These are phyloP conservation scores for Trachelus stipa DNA, from an alignment of 2,888 invertebrate genomes.

Conservation along the genomic window DNA sequence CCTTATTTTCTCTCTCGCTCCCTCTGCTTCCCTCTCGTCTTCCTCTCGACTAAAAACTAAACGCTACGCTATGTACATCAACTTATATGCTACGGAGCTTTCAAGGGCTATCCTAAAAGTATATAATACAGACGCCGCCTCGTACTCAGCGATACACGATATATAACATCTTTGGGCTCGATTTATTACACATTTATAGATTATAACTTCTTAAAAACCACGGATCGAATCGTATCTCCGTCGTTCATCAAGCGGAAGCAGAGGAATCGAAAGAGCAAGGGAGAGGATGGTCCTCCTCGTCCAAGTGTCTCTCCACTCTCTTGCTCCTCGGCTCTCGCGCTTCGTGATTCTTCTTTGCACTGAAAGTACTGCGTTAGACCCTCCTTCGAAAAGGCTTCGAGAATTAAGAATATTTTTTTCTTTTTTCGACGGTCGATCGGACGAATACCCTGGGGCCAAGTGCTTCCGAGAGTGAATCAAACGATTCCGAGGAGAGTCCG, in stretches of 20 bases:
- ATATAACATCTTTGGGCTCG: slow-evolving; percentile 67
- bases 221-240: neutral
- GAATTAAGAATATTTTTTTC: neutral
- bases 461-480: neutral
- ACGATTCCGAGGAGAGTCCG: neutral
- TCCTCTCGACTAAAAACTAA: slow-evolving; percentile 27
- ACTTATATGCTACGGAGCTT: slow-evolving; percentile 56
- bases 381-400: neutral
- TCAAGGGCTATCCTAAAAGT: slow-evolving; percentile 58
- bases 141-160: slow-evolving; percentile 54
- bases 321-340: neutral
- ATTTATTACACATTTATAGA: slow-evolving; percentile 66
- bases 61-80: slow-evolving; percentile 61
- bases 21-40: slow-evolving; percentile 1
- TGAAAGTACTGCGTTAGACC: neutral
- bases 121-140: slow-evolving; percentile 63
- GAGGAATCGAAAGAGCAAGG: neutral
- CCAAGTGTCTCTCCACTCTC: neutral
- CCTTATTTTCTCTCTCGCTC: neutral
- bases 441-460: neutral
- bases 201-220: slow-evolving; percentile 26
- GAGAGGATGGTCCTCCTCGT: neutral
- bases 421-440: neutral
- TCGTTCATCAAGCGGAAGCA: neutral
- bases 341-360: neutral